phyloP scores from a whole-genome alignment of 1,140 invertebrate genomes.

The Aplysia californica region DNA sequence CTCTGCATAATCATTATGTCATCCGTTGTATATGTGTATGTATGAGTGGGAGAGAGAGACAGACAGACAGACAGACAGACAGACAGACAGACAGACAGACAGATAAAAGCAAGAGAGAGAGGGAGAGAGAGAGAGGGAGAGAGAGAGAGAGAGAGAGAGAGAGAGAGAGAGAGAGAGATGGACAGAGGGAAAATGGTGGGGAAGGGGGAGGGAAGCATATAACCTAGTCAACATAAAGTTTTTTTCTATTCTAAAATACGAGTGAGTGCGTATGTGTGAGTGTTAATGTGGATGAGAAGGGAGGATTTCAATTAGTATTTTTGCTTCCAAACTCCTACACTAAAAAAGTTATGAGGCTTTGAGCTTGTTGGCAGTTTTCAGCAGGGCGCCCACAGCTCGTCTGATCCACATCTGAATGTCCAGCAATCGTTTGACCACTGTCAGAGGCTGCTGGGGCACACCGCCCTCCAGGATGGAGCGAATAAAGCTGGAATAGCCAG shows the following conservation, averaged over 20 bases:
- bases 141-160: not conserved
- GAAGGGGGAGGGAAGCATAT: not conserved
- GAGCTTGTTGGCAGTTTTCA: not conserved
- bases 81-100: too few relatives aligned
- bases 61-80: too few relatives aligned
- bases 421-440: not conserved
- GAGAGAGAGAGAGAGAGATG: not conserved
- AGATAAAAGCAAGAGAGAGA: too few relatives aligned
- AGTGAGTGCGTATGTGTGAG: not conserved
- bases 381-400: not conserved
- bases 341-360: not conserved
- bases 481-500: slow-evolving; percentile 5
- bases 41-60: too few relatives aligned
- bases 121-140: too few relatives aligned
- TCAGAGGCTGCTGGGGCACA: not conserved
- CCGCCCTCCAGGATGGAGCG: not conserved
- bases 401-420: slow-evolving; percentile 12
- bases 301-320: not conserved
- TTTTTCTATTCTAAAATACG: too few relatives aligned
- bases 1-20: too few relatives aligned
- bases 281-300: not conserved
- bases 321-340: not conserved
- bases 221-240: too few relatives aligned
- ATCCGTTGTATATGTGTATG: not conserved
- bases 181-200: not conserved